Conservation (phyloP, 2,888 invertebrate genomes). For the Lasius fuliginosus region DNA sequence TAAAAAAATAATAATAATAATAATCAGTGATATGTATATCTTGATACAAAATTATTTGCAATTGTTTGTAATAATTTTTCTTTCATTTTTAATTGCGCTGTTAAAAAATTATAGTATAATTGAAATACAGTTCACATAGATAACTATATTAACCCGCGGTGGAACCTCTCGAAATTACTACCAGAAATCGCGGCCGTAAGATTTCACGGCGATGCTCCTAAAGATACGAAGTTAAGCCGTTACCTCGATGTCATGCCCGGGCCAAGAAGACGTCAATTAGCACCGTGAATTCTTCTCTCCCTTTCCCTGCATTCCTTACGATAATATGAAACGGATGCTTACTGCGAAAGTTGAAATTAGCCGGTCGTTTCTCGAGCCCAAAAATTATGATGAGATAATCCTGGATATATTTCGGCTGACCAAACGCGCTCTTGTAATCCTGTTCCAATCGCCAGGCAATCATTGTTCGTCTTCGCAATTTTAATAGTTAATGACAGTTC, state of each 20-base stretch:
- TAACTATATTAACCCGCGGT: not conserved
- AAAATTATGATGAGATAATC: slow-evolving; percentile 27
- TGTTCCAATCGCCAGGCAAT: slow-evolving; percentile 26
- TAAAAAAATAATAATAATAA: not conserved
- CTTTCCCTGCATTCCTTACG: slow-evolving; percentile 41
- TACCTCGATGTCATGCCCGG: slow-evolving; percentile 16
- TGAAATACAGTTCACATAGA: not conserved
- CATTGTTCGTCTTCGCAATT: slow-evolving; percentile 48
- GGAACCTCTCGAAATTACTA: not conserved
- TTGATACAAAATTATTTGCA: not conserved
- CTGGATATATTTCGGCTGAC: slow-evolving; percentile 36
- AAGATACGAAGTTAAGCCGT: slow-evolving; percentile 34
- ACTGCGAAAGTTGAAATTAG: slow-evolving; percentile 67
- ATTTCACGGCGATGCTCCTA: slow-evolving; percentile 30
- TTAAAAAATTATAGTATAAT: not conserved
- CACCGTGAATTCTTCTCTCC: slow-evolving; percentile 54
- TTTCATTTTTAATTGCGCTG: not conserved
- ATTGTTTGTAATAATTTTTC: not conserved
- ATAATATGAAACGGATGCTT: slow-evolving; percentile 66
- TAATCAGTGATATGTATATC: not conserved
- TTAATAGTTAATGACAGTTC: slow-evolving; percentile 38
- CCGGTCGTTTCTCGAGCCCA: slow-evolving; percentile 39
- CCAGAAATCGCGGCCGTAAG: not conserved
- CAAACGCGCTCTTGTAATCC: slow-evolving; percentile 18
- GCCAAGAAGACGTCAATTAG: slow-evolving; percentile 65